Evolutionary conservation across 1,140 invertebrate species (phyloP).

Genomic region (Drosophila ercepeae): DNA sequence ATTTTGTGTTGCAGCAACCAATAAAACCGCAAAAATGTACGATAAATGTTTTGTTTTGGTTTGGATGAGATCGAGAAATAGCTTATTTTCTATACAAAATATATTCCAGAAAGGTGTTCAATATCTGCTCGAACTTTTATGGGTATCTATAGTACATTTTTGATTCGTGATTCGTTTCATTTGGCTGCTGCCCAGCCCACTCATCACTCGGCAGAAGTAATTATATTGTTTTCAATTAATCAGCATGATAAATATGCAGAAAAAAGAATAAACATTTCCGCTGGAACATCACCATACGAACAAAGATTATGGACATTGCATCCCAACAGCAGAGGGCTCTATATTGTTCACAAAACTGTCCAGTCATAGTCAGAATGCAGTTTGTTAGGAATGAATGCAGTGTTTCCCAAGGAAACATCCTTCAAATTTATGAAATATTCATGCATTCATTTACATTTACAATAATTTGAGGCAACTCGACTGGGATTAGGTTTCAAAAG

Average conservation of each 20-base stretch:
- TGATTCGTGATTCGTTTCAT: neutral
- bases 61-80: neutral
- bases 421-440: slow-evolving; percentile 5
- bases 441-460: no score
- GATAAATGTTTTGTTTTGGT: neutral
- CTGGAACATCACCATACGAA: slow-evolving; percentile 29
- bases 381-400: neutral
- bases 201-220: slow-evolving; percentile 29
- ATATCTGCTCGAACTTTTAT: neutral
- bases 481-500: slow-evolving; percentile 1
- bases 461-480: neutral
- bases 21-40: neutral
- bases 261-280: slow-evolving; percentile 70
- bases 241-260: slow-evolving; percentile 51
- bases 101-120: neutral
- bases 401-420: slow-evolving; percentile 3
- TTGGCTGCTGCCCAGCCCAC: slow-evolving; percentile 3
- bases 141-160: slow-evolving; percentile 10
- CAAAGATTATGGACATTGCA: slow-evolving; percentile 43
- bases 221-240: slow-evolving; percentile 41
- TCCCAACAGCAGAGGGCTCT: slow-evolving; percentile 26
- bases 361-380: no score
- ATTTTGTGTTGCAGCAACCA: slow-evolving; percentile 42
- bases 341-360: neutral
- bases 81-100: no score